These are phyloP conservation scores for Antheraea mylitta DNA, from an alignment of 1,140 invertebrate genomes.

Conservation along the genomic window DNA sequence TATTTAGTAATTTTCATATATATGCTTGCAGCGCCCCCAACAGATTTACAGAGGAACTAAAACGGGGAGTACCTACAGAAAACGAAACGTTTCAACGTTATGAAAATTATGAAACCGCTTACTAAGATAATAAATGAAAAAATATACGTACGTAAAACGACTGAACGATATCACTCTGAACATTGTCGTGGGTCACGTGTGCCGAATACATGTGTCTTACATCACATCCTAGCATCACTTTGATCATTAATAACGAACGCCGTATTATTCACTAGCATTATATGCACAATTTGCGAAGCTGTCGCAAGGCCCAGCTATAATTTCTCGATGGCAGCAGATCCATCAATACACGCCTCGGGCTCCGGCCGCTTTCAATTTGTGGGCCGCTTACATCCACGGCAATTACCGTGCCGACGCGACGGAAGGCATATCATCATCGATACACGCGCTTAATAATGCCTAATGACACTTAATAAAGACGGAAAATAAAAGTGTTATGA, in stretches of 20 bases:
- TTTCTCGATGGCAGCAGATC: slow-evolving; percentile 74
- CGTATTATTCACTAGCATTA: slow-evolving; percentile 75
- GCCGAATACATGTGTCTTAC: slow-evolving; percentile 31
- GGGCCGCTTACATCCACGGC: slow-evolving; percentile 66
- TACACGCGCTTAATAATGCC: slow-evolving; percentile 74
- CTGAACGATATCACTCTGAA: neutral
- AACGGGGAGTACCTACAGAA: too few species aligned
- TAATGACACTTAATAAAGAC: slow-evolving; percentile 76
- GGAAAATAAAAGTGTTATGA: slow-evolving; percentile 69
- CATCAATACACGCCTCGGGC: slow-evolving; percentile 72
- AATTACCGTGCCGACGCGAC: slow-evolving; percentile 67
- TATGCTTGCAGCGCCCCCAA: too few species aligned
- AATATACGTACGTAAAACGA: too few species aligned
- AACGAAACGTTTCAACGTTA: neutral
- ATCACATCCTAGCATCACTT: slow-evolving; percentile 49
- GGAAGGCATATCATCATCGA: slow-evolving; percentile 73
- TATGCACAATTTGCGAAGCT: slow-evolving; percentile 76
- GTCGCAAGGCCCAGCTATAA: slow-evolving; percentile 73
- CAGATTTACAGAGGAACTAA: too few species aligned
- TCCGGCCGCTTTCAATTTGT: slow-evolving; percentile 75
- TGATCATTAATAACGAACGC: slow-evolving; percentile 62
- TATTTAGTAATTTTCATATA: too few species aligned
- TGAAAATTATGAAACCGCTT: neutral
- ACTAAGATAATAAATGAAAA: neutral
- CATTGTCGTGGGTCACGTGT: slow-evolving; percentile 15